Conservation (phyloP, 2,888 invertebrate species). For the Oscheius onirici region DNA sequence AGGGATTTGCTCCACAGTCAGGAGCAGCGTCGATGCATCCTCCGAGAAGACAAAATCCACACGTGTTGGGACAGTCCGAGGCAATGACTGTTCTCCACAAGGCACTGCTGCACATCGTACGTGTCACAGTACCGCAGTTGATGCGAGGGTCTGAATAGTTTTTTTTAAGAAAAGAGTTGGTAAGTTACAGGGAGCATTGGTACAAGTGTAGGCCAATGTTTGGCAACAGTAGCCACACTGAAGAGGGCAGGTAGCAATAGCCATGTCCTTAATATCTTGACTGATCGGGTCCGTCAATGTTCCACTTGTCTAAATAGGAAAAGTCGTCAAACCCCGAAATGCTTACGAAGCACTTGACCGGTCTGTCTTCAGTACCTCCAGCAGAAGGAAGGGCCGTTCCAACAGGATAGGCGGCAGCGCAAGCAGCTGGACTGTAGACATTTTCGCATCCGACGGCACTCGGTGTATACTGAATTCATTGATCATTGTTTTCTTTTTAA, state of each 20-base stretch:
- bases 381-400: background rate
- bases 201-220: background rate
- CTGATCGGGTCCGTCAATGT: background rate
- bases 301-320: background rate
- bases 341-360: background rate
- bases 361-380: background rate
- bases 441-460: too few species aligned
- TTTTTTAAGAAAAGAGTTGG: too few species aligned
- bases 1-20: constrained; percentile 9
- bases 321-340: background rate
- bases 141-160: background rate
- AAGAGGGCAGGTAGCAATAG: constrained; percentile 6
- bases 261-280: constrained; percentile 6
- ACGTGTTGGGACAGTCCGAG: constrained; percentile 11
- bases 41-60: constrained; percentile 22
- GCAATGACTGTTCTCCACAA: constrained; percentile 10
- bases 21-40: constrained; percentile 29
- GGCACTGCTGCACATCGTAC: constrained; percentile 10
- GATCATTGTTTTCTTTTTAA: too few species aligned
- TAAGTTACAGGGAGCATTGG: background rate
- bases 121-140: constrained; percentile 11
- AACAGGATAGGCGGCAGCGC: too few species aligned
- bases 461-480: too few species aligned
- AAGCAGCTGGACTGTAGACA: too few species aligned
- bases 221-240: constrained; percentile 9